Conservation (phyloP, 2,888 invertebrate species). For the Platerodrilus igneus region DNA sequence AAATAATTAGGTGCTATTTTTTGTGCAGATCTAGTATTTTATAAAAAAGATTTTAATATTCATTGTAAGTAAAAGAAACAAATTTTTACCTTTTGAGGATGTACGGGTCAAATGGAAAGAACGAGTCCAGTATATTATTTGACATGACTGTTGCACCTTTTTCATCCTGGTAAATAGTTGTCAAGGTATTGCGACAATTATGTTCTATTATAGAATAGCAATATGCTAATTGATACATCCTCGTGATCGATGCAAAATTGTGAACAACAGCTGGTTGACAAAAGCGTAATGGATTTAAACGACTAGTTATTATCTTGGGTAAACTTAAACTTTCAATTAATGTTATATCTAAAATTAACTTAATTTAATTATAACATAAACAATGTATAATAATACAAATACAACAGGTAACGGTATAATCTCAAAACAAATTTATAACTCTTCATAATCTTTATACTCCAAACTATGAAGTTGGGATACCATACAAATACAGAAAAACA, state of each 20-base stretch:
- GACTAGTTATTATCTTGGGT: constrained; percentile 77
- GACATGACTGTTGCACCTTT: constrained; percentile 40
- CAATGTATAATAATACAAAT: no score
- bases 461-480: no score
- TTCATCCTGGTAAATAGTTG: constrained; percentile 54
- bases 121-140: constrained; percentile 53
- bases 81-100: constrained; percentile 61
- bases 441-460: no score
- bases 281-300: constrained; percentile 81
- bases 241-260: constrained; percentile 75
- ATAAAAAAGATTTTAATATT: constrained; percentile 7
- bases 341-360: constrained; percentile 61
- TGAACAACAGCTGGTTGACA: constrained; percentile 74
- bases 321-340: constrained; percentile 80
- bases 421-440: no score
- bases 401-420: no score
- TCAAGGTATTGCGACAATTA: constrained; percentile 63
- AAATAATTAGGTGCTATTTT: constrained; percentile 50
- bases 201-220: constrained; percentile 87
- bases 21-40: constrained; percentile 41
- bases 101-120: constrained; percentile 92
- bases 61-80: not conserved
- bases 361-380: no score
- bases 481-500: no score
- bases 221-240: constrained; percentile 84